Evolutionary conservation across 2,113 vertebrate genomes (phyloP), one percentile per base, ranked within the genome.

Genomic region (Phrynosoma blainvillii): DNA sequence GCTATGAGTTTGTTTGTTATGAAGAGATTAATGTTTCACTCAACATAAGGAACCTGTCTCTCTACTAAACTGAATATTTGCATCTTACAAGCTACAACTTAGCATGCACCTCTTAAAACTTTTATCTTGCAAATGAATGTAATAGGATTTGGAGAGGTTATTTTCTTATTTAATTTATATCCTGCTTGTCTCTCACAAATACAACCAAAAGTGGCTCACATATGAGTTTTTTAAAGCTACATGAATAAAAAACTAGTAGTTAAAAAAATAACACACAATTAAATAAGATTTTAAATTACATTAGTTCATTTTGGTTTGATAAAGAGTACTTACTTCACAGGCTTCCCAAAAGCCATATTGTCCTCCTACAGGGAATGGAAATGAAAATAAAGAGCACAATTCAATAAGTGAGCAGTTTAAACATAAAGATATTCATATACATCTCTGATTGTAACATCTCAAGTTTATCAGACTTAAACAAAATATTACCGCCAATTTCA

Each of bases 331-430:
- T 96, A 99, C 99, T 98, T 99, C 89, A 98, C 99, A 40, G 99
- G 99, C 85, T 97, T 98, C 86, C 99, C 99, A 95, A 99, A 99
- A 2, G 98, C 99, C 99, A 99, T 99, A 96, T 98, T 98, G 96
- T 99, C 98, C 93, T 99, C 99, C 99, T 99, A 93, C 0, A 80
- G 76, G 87, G 70, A 84, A 86, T 47, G 76, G 80, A 90, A 59
- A 88, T 89, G 30, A 13, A 68, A 16, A 76, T 25, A 42, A 54
- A 36, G 83, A 21, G 85, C 32, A 1, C 0, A 6, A 79, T 62
- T 96, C 79, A 91, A 68, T 82, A 76, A 66, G 4, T 3, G 10
- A 47, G 21, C 25, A 71, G 8, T 66, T n/a, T 3, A 71, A 54
- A 74, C 59, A 74, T 36, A 56, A 70, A 82, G 65, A 4, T 2